Base-by-base conservation (phyloP, 1,140 invertebrate species). In the Caerostris darwini region DNA sequence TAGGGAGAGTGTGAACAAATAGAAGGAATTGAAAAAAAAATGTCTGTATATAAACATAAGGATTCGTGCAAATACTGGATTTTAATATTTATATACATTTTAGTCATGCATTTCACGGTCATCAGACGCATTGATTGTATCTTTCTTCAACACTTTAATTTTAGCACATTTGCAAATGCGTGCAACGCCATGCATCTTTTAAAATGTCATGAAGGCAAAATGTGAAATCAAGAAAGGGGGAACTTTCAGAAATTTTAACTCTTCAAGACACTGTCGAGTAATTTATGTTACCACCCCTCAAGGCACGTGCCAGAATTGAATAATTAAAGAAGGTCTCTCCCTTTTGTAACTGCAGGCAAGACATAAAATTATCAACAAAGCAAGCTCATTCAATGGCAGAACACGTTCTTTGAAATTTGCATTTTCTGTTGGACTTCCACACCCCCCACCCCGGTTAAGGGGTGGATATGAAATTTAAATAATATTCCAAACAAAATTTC, bases 341-440 rank as follows among this genome's bases (percentile, higher is more conserved):
- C 71, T 77, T 77, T 77, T 77, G 71, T 77, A 77, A 77, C 71
- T 77, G 71, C 4, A 77, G 34, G 71, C 71, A 77, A 77, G 71
- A 77, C 71, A 77, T 77, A 77, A 77, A 77, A 77, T 77, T 50
- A 77, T 77, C 71, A 77, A 77, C 71, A 77, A 77, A 10, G 34
- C 12, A 77, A 77, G 71, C 34, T 12, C 71, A 77, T 77, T 77
- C 34, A 77, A 77, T 53, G 50, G 71, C 71, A 50, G 71, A 53
- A 77, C 71, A 77, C 71, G 71, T 77, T 12, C 50, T 8, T 77
- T 34, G 34, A 14, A 77, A 77, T 77, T 77, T 77, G 71, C 71
- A 77, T 77, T 77, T 34, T n/a, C 5, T 77, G 10, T 19, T 5
- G 7, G 71, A 12, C 10, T 17, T 12, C 34, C 5, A 14, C 4